phyloP scores from a whole-genome alignment of 2,797 vertebrate species.

The Spatula versicolor region DNA sequence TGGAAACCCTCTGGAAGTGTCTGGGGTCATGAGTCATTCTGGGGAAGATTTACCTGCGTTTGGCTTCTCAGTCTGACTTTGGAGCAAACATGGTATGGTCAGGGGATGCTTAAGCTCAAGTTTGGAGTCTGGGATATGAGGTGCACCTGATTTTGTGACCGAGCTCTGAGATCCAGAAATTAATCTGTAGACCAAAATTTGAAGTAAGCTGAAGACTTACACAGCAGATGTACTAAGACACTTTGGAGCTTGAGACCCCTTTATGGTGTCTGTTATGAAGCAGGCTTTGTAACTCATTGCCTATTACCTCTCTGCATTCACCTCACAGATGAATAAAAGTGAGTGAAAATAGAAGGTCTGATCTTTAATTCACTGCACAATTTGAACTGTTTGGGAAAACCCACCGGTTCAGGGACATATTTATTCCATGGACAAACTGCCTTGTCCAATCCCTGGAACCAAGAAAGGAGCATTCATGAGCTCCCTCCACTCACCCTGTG shows the following conservation, averaged over 20 bases:
- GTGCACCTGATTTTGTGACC: neutral
- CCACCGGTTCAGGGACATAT: accelerated
- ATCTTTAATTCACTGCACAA: neutral
- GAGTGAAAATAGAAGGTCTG: neutral
- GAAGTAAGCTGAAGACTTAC: neutral
- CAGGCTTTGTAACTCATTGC: neutral
- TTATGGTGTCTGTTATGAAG: neutral
- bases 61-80: neutral
- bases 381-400: neutral
- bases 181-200: neutral
- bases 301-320: neutral
- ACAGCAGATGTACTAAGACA: neutral
- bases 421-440: neutral
- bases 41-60: neutral
- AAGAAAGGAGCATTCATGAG: neutral
- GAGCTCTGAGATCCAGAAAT: neutral
- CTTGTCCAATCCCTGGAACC: neutral
- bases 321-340: neutral
- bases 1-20: neutral
- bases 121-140: neutral
- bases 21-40: neutral
- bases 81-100: neutral
- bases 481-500: neutral
- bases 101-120: neutral
- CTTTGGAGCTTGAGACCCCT: neutral